Base-by-base conservation (phyloP, 2,113 vertebrate genomes). In the Melanerpes aurifrons region DNA sequence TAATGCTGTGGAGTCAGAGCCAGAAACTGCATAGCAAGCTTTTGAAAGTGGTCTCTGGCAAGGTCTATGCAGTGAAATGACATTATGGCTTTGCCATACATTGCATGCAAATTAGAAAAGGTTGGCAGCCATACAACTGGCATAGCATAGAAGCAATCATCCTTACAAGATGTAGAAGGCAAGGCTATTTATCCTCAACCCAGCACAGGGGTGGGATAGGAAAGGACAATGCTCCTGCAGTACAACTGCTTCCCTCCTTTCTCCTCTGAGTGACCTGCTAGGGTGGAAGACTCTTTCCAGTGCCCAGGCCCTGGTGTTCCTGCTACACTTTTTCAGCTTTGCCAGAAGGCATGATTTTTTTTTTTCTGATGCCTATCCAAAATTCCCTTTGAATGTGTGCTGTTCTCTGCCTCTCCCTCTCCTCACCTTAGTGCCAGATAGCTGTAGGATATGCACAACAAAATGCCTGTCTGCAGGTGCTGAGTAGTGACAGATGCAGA, bases 41-140 rank as follows among this genome's bases (percentile, higher is more conserved):
- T 71, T 73, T 79, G 56, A 94, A 92, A 61, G 70, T 29, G 43
- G 25, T 86, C 63, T 89, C 70, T 87, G 93, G 93, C 89, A 84
- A 83, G 54, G 73, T 76, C 74, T 70, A 21, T 9, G 59, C 82
- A 92, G 82, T 56, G 47, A 91, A 86, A 89, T 68, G 74, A 69
- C 87, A 77, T 86, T 91, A 84, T 77, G 71, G 85, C 64, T 86
- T 90, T 89, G 62, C 86, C 92, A 94, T 93, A 94, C 47, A 78
- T 92, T 92, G 87, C 89, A 86, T 92, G 87, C 59, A 95, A 92
- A 91, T 95, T 59, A 94, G 86, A 86, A 89, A 63, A 72, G 75
- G 22, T 74, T 95, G 94, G 93, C 92, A 94, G 59, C 63, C 77
- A 61, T 15, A 58, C 86, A 96, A 11, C 57, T 89, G 86, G 85